Conservation (phyloP, 2,113 vertebrate genomes). For the Synchiropus splendidus region DNA sequence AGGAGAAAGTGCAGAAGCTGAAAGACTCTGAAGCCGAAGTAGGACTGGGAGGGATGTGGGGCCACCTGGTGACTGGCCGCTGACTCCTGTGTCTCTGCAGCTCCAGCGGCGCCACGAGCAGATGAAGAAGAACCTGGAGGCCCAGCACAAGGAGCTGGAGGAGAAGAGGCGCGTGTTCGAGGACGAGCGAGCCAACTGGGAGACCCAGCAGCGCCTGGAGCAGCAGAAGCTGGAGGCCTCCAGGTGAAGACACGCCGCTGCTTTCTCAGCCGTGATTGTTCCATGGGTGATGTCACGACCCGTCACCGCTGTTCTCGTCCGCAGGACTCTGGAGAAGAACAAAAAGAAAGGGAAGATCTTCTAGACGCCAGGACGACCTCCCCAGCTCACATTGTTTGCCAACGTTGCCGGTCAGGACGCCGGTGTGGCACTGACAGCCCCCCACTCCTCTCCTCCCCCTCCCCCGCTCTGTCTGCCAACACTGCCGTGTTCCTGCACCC, state of each 20-base stretch:
- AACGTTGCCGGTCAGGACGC: slow-evolving; percentile 83
- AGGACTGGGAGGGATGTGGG: too few species aligned
- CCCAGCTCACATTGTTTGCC: slow-evolving; percentile 71
- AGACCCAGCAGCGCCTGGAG: slow-evolving; percentile 87
- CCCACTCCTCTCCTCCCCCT: slow-evolving; percentile 26
- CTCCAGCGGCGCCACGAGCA: slow-evolving; percentile 94
- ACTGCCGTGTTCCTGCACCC: slow-evolving; percentile 64
- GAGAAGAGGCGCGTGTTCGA: slow-evolving; percentile 93
- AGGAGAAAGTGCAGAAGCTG: slow-evolving; percentile 97
- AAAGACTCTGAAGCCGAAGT: slow-evolving; percentile 99
- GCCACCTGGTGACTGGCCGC: too few species aligned
- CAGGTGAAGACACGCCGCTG: slow-evolving; percentile 56
- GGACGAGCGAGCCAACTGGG: slow-evolving; percentile 90
- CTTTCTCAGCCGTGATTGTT: background rate
- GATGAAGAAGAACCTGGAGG: slow-evolving; percentile 99
- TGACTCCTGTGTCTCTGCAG: slow-evolving; percentile 46
- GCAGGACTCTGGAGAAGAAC: slow-evolving; percentile 98
- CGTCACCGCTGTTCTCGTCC: slow-evolving; percentile 6
- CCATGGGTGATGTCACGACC: too few species aligned
- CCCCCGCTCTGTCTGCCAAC: slow-evolving; percentile 63
- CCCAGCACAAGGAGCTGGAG: slow-evolving; percentile 94
- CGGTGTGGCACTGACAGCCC: slow-evolving; percentile 61
- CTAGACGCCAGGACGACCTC: slow-evolving; percentile 75
- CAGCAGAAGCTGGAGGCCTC: slow-evolving; percentile 87
- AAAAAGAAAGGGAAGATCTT: slow-evolving; percentile 99